Percentiles rank a stretch among this genome's conserved stretches.
These are phyloP conservation scores for Ophion costatus DNA, from an alignment of 2,888 invertebrate species.

Conservation along the genomic window DNA sequence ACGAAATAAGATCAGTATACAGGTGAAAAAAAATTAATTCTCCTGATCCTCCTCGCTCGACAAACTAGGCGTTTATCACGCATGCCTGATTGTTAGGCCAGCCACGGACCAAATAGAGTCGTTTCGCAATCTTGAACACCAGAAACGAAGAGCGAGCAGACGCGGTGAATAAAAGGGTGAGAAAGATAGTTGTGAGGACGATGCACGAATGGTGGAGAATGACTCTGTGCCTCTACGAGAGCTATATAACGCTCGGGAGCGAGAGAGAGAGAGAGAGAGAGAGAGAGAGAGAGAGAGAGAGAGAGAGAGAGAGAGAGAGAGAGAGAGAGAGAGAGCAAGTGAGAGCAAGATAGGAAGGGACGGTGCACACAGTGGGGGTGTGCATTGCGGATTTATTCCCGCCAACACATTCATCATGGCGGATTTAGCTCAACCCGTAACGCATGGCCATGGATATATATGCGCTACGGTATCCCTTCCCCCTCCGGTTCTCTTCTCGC, in stretches of 20 bases:
- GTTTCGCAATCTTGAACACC: conserved; percentile 54
- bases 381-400: conserved; percentile 84
- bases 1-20: background rate
- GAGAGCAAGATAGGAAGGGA: conserved; percentile 68
- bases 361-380: conserved; percentile 77
- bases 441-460: conserved; percentile 83
- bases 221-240: conserved; percentile 52
- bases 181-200: conserved; percentile 67
- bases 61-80: background rate
- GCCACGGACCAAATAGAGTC: conserved; percentile 34
- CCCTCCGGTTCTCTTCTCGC: conserved; percentile 43
- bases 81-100: conserved; percentile 1
- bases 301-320: conserved; percentile 67
- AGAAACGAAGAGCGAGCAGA: conserved; percentile 60
- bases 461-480: conserved; percentile 79
- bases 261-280: conserved; percentile 68
- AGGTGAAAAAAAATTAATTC: background rate
- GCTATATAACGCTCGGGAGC: conserved; percentile 61
- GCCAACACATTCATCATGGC: conserved; percentile 84
- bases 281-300: conserved; percentile 48
- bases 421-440: conserved; percentile 84
- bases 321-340: conserved; percentile 74
- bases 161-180: conserved; percentile 61
- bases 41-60: background rate
- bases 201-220: conserved; percentile 62